phyloP scores from a whole-genome alignment of 2,888 invertebrate genomes.

The Mycogona germanica region DNA sequence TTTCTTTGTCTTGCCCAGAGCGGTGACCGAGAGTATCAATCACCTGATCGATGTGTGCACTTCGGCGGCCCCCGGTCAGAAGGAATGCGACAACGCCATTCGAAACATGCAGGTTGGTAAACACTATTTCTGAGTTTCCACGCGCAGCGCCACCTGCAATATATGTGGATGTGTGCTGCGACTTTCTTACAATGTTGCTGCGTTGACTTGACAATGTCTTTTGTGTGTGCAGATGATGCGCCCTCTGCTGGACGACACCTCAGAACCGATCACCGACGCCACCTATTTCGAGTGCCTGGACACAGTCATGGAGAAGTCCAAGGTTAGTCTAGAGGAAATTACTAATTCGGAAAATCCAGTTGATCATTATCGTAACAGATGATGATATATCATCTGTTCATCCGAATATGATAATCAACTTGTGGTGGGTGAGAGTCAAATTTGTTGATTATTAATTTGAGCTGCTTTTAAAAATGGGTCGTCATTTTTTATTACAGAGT shows the following conservation, averaged over 20 bases:
- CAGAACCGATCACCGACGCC: constrained; percentile 73
- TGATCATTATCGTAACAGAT: constrained; percentile 43
- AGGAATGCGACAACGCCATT: constrained; percentile 92
- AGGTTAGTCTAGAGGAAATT: too few relatives aligned
- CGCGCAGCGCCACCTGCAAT: too few relatives aligned
- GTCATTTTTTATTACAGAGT: constrained; percentile 23
- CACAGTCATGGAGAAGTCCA: constrained; percentile 74
- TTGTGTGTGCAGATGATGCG: constrained; percentile 46
- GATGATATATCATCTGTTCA: constrained; percentile 26
- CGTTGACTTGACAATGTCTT: too few relatives aligned
- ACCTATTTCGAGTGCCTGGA: constrained; percentile 92
- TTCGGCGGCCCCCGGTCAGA: constrained; percentile 85
- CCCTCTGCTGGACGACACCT: constrained; percentile 68
- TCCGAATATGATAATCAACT: background rate
- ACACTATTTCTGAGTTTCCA: background rate
- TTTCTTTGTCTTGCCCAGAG: constrained; percentile 38
- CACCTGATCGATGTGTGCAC: constrained; percentile 76
- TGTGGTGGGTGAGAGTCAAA: background rate
- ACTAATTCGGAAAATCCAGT: background rate
- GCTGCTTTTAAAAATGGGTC: too few relatives aligned
- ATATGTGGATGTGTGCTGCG: background rate
- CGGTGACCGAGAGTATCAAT: constrained; percentile 87
- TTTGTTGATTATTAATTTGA: constrained; percentile 3
- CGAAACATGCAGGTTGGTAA: constrained; percentile 58
- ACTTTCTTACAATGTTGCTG: too few relatives aligned